phyloP scores from a whole-genome alignment of 2,113 vertebrate species.

The Hiodon tergisus region DNA sequence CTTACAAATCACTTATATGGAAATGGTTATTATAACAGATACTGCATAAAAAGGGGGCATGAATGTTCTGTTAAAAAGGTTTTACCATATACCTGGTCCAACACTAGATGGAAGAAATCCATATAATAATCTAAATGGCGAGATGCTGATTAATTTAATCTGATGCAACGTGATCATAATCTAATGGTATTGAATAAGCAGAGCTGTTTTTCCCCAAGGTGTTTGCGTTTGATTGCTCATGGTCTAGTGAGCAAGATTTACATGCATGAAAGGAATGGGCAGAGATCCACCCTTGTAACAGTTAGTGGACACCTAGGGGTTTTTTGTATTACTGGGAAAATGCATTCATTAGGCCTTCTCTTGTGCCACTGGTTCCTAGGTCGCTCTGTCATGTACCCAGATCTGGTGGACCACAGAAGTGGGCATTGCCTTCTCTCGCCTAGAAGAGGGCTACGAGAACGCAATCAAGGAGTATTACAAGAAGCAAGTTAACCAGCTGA shows the following conservation, averaged over 20 bases:
- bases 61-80: slow-evolving; percentile 5
- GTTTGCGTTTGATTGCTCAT: not conserved
- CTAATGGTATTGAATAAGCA: not conserved
- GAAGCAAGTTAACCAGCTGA: slow-evolving; percentile 90
- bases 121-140: slow-evolving; percentile 1
- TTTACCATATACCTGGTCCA: not conserved
- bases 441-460: slow-evolving; percentile 87
- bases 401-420: slow-evolving; percentile 96
- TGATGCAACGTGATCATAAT: slow-evolving; percentile 8
- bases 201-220: not conserved
- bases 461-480: slow-evolving; percentile 87
- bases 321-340: not conserved
- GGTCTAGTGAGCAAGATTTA: not conserved
- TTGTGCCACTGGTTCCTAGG: slow-evolving; percentile 42
- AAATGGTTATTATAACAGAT: slow-evolving; percentile 8
- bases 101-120: not conserved
- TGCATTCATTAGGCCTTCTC: not conserved
- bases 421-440: slow-evolving; percentile 76
- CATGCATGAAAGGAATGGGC: not conserved
- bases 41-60: slow-evolving; percentile 1
- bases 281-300: not conserved
- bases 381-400: slow-evolving; percentile 85
- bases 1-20: slow-evolving; percentile 2
- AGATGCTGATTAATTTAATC: slow-evolving; percentile 11
- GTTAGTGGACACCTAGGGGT: no score